Conservation (phyloP, 2,888 invertebrate genomes). For the Platycheirus albimanus region DNA sequence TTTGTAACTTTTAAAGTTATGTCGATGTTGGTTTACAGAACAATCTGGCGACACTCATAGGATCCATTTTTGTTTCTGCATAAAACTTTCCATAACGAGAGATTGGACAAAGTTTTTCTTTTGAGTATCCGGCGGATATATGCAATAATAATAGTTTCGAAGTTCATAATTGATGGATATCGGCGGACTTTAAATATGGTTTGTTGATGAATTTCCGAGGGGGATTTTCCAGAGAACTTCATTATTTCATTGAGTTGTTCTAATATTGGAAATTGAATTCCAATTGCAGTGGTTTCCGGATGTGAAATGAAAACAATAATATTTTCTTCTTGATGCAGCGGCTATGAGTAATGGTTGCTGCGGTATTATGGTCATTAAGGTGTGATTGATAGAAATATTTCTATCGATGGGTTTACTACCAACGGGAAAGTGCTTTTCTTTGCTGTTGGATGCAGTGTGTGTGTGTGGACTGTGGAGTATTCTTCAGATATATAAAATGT, state of each 20-base stretch:
- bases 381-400: slow-evolving; percentile 8
- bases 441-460: neutral
- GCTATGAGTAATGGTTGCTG: too few species aligned
- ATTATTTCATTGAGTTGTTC: neutral
- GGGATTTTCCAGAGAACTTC: neutral
- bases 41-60: slow-evolving; percentile 15
- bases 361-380: neutral
- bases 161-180: slow-evolving; percentile 43
- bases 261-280: neutral
- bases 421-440: too few species aligned
- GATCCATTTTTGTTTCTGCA: slow-evolving; percentile 6
- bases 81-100: slow-evolving; percentile 43
- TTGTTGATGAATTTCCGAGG: slow-evolving; percentile 23
- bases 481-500: neutral
- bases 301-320: slow-evolving; percentile 13
- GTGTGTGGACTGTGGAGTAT: neutral
- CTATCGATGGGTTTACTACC: too few species aligned
- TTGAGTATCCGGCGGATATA: slow-evolving; percentile 26
- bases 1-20: neutral
- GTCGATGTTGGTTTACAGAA: neutral
- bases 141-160: slow-evolving; percentile 27
- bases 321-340: neutral
- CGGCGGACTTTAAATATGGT: slow-evolving; percentile 4
- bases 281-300: neutral
- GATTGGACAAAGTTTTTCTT: slow-evolving; percentile 19